A percentile compares a stretch with the other conserved stretches of the same genome.
Conservation (phyloP, 2,113 vertebrate genomes). For the Pundamilia nyererei region DNA sequence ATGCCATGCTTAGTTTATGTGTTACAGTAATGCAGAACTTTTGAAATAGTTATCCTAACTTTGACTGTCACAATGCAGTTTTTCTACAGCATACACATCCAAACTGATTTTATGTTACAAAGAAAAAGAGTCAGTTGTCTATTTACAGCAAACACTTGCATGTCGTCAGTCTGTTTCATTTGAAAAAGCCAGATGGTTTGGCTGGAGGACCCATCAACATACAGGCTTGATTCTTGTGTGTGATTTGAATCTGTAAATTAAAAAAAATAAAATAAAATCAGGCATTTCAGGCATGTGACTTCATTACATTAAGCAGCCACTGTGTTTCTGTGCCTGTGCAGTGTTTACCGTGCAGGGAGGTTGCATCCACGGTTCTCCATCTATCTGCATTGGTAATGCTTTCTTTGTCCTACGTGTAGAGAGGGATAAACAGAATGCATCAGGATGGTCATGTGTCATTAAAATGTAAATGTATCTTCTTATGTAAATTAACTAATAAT, state of each 20-base stretch:
- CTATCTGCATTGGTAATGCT: slow-evolving; percentile 91
- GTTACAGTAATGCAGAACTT: slow-evolving; percentile 3
- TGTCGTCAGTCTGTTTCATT: slow-evolving; percentile 39
- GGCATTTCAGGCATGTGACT: neutral
- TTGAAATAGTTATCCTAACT: neutral
- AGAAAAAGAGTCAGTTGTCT: slow-evolving; percentile 16
- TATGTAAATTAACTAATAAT: neutral
- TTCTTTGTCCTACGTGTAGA: slow-evolving; percentile 77
- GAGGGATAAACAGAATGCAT: neutral
- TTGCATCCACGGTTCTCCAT: slow-evolving; percentile 95
- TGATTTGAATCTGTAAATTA: slow-evolving; percentile 80
- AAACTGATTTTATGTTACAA: neutral
- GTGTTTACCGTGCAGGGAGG: slow-evolving; percentile 84
- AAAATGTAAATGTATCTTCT: neutral
- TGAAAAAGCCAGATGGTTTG: slow-evolving; percentile 81
- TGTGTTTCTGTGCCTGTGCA: neutral
- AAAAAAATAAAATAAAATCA: neutral
- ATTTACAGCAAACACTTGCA: slow-evolving; percentile 15
- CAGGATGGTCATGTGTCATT: neutral
- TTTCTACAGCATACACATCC: slow-evolving; percentile 5
- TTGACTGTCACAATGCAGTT: neutral
- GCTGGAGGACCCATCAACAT: slow-evolving; percentile 83
- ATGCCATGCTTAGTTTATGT: slow-evolving; percentile 35
- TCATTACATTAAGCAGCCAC: neutral
- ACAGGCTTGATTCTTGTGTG: slow-evolving; percentile 86